Evolutionary conservation across 2,797 vertebrate genomes (phyloP).

Genomic region (Gorsachius magnificus): DNA sequence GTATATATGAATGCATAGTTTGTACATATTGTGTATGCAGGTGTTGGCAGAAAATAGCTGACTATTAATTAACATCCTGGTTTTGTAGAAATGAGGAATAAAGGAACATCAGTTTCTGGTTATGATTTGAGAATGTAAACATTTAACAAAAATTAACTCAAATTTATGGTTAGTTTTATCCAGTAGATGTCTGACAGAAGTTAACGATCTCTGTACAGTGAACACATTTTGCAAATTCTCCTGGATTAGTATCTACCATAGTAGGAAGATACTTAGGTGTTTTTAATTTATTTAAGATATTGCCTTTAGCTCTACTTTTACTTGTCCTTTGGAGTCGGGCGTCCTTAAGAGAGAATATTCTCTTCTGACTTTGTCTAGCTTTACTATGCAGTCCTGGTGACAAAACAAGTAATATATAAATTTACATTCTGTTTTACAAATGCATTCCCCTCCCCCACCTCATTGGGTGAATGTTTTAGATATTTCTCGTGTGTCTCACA

Average conservation of each 20-base stretch:
- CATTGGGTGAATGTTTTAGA: background rate
- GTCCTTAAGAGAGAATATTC: background rate
- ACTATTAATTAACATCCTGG: background rate
- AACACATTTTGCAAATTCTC: background rate
- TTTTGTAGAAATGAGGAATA: background rate
- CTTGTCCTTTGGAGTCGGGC: background rate
- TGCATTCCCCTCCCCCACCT: rapidly evolving
- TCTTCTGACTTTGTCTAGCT: background rate
- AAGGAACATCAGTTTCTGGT: background rate
- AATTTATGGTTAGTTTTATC: background rate
- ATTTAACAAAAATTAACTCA: background rate
- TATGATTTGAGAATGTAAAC: background rate
- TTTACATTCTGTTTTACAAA: background rate
- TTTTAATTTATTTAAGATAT: background rate
- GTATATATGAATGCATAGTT: background rate
- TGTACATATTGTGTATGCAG: background rate
- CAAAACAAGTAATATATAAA: background rate
- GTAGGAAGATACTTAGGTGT: background rate
- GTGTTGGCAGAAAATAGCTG: background rate
- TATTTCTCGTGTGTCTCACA: background rate
- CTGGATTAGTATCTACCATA: background rate
- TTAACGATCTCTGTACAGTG: background rate
- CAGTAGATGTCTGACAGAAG: background rate
- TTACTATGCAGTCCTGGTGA: background rate
- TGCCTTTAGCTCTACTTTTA: background rate